phyloP scores from a whole-genome alignment of 2,113 vertebrate species.

The Oplegnathus fasciatus region DNA sequence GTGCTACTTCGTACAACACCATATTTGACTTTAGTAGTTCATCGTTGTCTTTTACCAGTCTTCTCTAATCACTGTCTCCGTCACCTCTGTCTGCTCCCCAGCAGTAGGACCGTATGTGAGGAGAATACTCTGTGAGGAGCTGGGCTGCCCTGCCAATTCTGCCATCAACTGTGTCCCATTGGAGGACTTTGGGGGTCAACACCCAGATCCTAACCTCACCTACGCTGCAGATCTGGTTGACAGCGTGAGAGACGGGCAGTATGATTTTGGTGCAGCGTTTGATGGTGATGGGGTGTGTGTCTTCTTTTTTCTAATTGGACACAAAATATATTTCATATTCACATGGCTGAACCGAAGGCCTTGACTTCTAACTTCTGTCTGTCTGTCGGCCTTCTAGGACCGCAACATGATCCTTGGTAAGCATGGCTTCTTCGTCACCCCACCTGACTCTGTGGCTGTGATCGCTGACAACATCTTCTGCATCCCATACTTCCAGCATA shows the following conservation, averaged over 20 bases:
- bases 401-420: conserved; percentile 97
- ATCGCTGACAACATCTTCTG: conserved; percentile 97
- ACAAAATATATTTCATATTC: background rate
- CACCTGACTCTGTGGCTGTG: conserved; percentile 95
- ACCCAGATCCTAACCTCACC: conserved; percentile 93
- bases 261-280: conserved; percentile 96
- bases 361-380: conserved; percentile 24
- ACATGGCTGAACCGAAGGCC: background rate
- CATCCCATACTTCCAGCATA: conserved; percentile 98
- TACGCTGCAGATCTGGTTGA: conserved; percentile 92
- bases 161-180: conserved; percentile 94
- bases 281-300: conserved; percentile 92
- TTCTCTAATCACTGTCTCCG: background rate
- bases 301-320: background rate
- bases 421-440: conserved; percentile 94
- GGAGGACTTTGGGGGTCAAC: conserved; percentile 95
- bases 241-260: conserved; percentile 93
- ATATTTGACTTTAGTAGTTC: background rate
- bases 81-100: conserved; percentile 63
- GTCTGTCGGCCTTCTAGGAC: conserved; percentile 84
- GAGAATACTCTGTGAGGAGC: conserved; percentile 95
- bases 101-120: conserved; percentile 95
- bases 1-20: background rate
- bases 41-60: background rate
- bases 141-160: conserved; percentile 94